phyloP scores from a whole-genome alignment of 2,113 vertebrate genomes.

The Silurus glanis region DNA sequence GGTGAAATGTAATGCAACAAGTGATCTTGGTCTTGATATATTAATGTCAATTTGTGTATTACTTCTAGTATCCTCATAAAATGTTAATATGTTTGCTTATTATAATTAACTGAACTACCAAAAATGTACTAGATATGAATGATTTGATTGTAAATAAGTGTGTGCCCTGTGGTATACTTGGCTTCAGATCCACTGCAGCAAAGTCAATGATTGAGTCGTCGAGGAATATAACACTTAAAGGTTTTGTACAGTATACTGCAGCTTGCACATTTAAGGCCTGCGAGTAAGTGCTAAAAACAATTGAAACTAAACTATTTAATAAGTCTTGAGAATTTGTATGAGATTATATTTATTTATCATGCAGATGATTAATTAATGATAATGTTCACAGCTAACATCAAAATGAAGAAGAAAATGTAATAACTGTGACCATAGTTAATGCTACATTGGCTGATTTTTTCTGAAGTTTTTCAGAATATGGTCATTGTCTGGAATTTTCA shows the following conservation, averaged over 20 bases:
- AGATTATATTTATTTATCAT: neutral
- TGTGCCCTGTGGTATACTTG: neutral
- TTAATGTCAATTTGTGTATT: neutral
- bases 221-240: neutral
- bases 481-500: no score
- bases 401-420: no score
- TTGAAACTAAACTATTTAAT: neutral
- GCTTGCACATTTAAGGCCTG: neutral
- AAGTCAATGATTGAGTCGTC: neutral
- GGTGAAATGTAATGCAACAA: neutral
- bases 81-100: neutral
- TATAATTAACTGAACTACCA: neutral
- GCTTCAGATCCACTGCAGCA: neutral
- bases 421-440: no score
- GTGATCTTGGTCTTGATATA: neutral
- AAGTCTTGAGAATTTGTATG: neutral
- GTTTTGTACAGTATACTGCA: neutral
- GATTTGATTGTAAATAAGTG: neutral
- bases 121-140: neutral
- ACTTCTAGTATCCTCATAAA: neutral
- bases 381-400: no score
- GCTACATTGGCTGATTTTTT: no score
- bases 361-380: no score
- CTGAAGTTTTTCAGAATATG: no score
- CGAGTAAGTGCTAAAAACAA: neutral